Evolutionary conservation across 37 sponge, comb jelly and placozoan genomes (phyloP).

Genomic region (Theonella swinhoei): DNA sequence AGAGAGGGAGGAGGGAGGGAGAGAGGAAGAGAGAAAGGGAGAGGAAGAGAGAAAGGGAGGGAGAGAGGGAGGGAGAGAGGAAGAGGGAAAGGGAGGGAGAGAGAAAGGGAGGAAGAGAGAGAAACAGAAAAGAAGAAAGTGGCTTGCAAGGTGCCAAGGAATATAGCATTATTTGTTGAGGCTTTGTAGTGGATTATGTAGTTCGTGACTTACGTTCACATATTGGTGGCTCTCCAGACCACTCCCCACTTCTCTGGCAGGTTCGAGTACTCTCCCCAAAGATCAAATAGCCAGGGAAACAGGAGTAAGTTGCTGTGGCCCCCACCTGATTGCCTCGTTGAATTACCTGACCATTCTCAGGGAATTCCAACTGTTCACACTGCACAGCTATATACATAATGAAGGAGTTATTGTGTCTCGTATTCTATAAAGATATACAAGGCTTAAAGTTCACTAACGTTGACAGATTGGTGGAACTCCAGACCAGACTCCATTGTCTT

Average conservation of each 20-base stretch:
- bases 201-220: slow-evolving; percentile 60
- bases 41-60: too few relatives aligned
- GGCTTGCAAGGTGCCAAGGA: too few relatives aligned
- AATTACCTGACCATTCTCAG: slow-evolving; percentile 33
- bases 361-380: slow-evolving; percentile 18
- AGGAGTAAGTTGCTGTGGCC: slow-evolving; percentile 44
- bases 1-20: background rate
- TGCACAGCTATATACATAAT: slow-evolving; percentile 4
- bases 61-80: too few relatives aligned
- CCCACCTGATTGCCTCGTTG: slow-evolving; percentile 9
- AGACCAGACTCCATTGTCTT: slow-evolving; percentile 48
- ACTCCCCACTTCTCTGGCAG: slow-evolving; percentile 46
- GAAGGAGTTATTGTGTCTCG: too few relatives aligned
- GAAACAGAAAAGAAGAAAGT: too few relatives aligned
- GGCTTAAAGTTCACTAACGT: slow-evolving; percentile 16
- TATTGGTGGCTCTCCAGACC: slow-evolving; percentile 34
- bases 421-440: background rate
- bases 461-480: slow-evolving; percentile 32
- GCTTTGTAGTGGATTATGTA: too few relatives aligned
- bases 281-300: slow-evolving; percentile 45
- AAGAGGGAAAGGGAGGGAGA: too few relatives aligned
- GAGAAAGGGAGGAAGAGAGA: too few relatives aligned
- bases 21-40: background rate
- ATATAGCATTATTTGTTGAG: too few relatives aligned
- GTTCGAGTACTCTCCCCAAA: slow-evolving; percentile 20